These are phyloP conservation scores for Theocolax elegans DNA, from an alignment of 1,140 invertebrate species.

Conservation along the genomic window DNA sequence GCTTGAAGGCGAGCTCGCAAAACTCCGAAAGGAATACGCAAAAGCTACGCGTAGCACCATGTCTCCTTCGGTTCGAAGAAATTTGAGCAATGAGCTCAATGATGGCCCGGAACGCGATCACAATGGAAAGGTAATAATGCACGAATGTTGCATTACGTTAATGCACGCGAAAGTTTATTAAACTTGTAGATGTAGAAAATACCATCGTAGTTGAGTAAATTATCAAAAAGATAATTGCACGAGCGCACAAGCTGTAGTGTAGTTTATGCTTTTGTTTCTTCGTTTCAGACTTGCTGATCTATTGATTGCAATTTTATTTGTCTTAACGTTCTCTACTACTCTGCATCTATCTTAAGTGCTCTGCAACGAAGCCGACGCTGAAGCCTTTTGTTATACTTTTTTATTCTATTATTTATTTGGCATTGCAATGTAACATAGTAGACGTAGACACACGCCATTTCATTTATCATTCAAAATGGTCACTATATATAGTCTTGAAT, in stretches of 20 bases:
- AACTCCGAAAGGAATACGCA: conserved; percentile 43
- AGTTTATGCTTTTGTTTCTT: conserved; percentile 48
- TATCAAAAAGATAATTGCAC: too few species aligned
- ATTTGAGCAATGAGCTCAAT: conserved; percentile 45
- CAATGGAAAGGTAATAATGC: conserved; percentile 57
- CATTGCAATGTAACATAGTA: too few species aligned
- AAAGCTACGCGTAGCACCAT: conserved; percentile 39
- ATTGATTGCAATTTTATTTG: conserved; percentile 45
- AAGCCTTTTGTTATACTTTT: conserved; percentile 9
- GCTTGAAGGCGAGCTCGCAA: conserved; percentile 56
- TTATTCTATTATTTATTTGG: conserved; percentile 31
- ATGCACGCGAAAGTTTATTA: too few species aligned
- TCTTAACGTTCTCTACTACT: conserved; percentile 44
- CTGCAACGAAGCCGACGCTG: not conserved
- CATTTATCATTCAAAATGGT: too few species aligned
- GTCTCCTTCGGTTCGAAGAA: conserved; percentile 42
- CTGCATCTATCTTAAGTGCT: conserved; percentile 20
- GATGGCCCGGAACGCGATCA: conserved; percentile 57
- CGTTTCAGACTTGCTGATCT: conserved; percentile 55
- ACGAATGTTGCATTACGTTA: too few species aligned
- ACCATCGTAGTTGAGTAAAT: not conserved
- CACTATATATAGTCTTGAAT: too few species aligned
- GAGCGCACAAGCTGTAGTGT: conserved; percentile 4
- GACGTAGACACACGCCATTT: too few species aligned
- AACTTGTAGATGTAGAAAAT: too few species aligned